Conservation (phyloP, 2,888 invertebrate genomes). For the Phortica magna region DNA sequence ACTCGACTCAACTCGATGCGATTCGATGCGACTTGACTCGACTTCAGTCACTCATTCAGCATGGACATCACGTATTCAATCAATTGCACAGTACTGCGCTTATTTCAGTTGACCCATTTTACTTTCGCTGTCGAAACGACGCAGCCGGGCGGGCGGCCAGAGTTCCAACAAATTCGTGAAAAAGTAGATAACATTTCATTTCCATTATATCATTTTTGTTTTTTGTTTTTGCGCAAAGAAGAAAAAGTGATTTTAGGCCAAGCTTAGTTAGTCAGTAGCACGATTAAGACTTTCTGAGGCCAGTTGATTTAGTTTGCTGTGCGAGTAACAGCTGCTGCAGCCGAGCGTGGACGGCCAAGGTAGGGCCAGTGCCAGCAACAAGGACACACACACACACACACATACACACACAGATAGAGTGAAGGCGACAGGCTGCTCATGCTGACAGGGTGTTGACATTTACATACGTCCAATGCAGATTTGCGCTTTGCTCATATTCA, state of each 20-base stretch:
- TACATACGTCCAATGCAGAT: constrained; percentile 72
- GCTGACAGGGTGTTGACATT: constrained; percentile 65
- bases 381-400: background rate
- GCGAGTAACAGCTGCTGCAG: background rate
- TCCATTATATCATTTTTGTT: constrained; percentile 44
- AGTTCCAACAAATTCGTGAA: constrained; percentile 6
- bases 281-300: constrained; percentile 26
- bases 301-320: constrained; percentile 22
- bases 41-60: constrained; percentile 38
- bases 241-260: constrained; percentile 19
- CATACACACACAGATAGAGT: background rate
- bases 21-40: background rate
- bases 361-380: background rate
- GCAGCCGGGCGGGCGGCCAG: constrained; percentile 39
- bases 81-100: constrained; percentile 62
- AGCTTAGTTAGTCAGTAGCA: constrained; percentile 15
- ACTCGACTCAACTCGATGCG: background rate
- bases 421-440: background rate
- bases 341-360: background rate
- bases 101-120: constrained; percentile 70
- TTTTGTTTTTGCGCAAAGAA: constrained; percentile 30
- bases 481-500: constrained; percentile 53
- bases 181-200: background rate
- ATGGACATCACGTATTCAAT: constrained; percentile 72
- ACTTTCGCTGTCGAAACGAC: constrained; percentile 44